A percentile compares a stretch with the other conserved stretches of the same genome.
Conservation (phyloP, 2,888 invertebrate species). For the Gasteruption jaculator region DNA sequence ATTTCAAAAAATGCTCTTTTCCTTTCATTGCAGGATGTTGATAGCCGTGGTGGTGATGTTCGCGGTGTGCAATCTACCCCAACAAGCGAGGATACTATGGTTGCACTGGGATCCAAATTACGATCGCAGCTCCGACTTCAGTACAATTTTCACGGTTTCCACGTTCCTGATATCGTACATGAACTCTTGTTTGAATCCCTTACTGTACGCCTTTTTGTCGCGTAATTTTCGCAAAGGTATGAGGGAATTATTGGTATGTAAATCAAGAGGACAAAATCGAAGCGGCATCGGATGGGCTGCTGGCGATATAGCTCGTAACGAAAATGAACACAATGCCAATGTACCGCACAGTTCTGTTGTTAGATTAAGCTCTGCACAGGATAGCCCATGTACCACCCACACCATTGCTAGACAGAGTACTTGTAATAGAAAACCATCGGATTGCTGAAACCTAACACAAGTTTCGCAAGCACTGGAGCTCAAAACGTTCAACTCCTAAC, state of each 20-base stretch:
- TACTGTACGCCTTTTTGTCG: constrained; percentile 83
- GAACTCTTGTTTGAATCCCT: constrained; percentile 87
- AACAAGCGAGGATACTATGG: constrained; percentile 85
- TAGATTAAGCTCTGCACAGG: constrained; percentile 33
- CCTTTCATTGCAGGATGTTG: constrained; percentile 61
- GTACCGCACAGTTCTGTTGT: constrained; percentile 31
- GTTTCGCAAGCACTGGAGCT: too few species aligned
- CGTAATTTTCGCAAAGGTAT: constrained; percentile 81
- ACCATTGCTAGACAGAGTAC: constrained; percentile 30
- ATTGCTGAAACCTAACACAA: too few species aligned
- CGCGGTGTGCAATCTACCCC: constrained; percentile 84
- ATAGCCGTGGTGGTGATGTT: constrained; percentile 86
- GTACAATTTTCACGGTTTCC: constrained; percentile 75
- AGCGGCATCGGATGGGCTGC: constrained; percentile 29
- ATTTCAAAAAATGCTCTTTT: constrained; percentile 24
- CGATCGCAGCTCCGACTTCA: constrained; percentile 56
- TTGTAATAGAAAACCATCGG: too few species aligned
- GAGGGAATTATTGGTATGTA: constrained; percentile 72
- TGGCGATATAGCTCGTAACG: constrained; percentile 32
- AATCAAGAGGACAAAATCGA: constrained; percentile 33
- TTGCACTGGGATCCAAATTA: constrained; percentile 63
- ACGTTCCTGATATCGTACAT: constrained; percentile 84
- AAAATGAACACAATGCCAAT: constrained; percentile 29
- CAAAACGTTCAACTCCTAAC: too few species aligned
- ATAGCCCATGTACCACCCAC: constrained; percentile 31